These are phyloP conservation scores for Gallinago paraguaiae DNA, from an alignment of 2,113 vertebrate species.

Conservation along the genomic window DNA sequence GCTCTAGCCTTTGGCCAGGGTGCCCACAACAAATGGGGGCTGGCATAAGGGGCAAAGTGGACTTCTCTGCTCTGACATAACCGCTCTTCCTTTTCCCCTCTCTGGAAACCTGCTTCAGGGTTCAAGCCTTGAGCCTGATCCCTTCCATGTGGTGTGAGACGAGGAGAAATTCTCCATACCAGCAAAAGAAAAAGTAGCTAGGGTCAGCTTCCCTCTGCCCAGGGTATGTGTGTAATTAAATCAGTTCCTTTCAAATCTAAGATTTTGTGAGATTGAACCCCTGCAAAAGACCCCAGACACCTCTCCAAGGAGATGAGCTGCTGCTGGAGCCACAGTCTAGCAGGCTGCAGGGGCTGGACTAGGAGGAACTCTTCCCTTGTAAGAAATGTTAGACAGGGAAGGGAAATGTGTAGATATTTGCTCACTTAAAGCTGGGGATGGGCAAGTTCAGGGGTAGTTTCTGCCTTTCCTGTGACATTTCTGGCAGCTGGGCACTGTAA, in stretches of 20 bases:
- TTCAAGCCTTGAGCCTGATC: not conserved
- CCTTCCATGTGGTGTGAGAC: not conserved
- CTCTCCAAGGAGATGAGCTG: not conserved
- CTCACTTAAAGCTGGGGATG: not conserved
- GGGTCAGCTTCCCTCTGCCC: not conserved
- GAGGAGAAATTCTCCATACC: not conserved
- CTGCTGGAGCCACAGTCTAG: not conserved
- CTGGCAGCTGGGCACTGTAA: not conserved
- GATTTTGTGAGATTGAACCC: not conserved
- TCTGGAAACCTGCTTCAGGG: not conserved
- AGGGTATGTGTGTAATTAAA: not conserved
- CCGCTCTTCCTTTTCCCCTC: not conserved
- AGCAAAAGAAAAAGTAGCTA: not conserved
- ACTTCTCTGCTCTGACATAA: not conserved
- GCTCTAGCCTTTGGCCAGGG: not conserved
- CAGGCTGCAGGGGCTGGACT: not conserved
- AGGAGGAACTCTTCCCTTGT: not conserved
- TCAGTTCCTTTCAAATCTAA: not conserved
- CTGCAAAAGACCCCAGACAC: not conserved
- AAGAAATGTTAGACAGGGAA: not conserved
- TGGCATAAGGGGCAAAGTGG: not conserved
- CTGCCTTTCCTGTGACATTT: not conserved
- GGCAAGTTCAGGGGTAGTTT: not conserved
- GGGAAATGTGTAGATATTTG: not conserved
- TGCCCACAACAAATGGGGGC: rapidly evolving